These are phyloP conservation scores for Labeo catla DNA, from an alignment of 2,113 vertebrate species.

Conservation along the genomic window DNA sequence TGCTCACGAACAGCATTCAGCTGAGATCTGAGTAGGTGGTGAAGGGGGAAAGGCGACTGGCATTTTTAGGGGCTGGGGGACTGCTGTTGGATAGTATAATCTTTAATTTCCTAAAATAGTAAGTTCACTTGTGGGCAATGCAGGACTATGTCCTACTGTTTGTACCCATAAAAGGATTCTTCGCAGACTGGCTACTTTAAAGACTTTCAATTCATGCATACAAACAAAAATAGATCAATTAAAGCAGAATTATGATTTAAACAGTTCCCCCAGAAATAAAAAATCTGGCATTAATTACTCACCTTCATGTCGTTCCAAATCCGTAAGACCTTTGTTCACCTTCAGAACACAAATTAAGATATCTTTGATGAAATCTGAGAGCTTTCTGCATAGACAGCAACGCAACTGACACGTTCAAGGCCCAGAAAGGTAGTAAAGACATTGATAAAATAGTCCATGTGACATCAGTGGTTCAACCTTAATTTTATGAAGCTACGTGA, in stretches of 20 bases:
- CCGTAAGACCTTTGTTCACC: no score
- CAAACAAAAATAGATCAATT: neutral
- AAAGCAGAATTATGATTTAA: neutral
- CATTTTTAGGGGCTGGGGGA: conserved; percentile 7
- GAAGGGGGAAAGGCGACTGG: neutral
- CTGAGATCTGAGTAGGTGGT: conserved; percentile 25
- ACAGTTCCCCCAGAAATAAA: no score
- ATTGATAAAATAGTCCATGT: no score
- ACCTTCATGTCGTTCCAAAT: no score
- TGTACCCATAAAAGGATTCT: conserved; percentile 2
- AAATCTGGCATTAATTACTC: no score
- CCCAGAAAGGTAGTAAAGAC: no score
- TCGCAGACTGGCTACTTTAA: neutral
- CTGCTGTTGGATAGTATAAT: conserved; percentile 1
- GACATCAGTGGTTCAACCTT: no score
- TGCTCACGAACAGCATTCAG: neutral
- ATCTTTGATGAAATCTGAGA: no score
- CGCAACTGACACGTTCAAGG: no score
- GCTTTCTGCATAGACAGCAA: no score
- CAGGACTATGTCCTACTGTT: neutral
- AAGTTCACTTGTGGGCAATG: conserved; percentile 21
- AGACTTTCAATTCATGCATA: neutral
- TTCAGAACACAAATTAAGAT: no score
- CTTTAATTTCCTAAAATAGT: conserved; percentile 16
- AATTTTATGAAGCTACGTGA: no score